These are phyloP conservation scores for Platycheirus rosarum DNA, from an alignment of 2,888 invertebrate genomes.

Conservation along the genomic window DNA sequence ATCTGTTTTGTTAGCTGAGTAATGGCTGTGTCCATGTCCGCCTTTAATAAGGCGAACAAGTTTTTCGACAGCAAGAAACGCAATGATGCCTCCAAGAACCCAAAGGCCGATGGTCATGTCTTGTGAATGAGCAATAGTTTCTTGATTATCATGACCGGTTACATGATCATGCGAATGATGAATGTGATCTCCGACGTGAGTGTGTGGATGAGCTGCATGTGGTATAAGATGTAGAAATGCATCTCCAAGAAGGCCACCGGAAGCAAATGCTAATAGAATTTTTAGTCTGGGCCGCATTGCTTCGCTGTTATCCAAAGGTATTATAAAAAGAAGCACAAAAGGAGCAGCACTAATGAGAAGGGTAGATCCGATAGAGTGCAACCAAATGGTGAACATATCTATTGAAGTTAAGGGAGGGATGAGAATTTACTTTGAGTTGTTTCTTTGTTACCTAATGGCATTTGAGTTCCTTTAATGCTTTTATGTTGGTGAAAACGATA, in stretches of 20 bases:
- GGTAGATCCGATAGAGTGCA: constrained; percentile 94
- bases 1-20: constrained; percentile 75
- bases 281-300: constrained; percentile 94
- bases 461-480: background rate
- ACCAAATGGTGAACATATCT: constrained; percentile 84
- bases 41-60: constrained; percentile 93
- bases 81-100: constrained; percentile 96
- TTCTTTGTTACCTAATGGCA: background rate
- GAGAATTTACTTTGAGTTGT: background rate
- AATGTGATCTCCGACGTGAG: constrained; percentile 79
- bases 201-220: constrained; percentile 88
- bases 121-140: constrained; percentile 82
- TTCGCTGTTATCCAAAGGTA: constrained; percentile 93
- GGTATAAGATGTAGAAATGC: constrained; percentile 99
- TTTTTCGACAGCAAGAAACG: constrained; percentile 97
- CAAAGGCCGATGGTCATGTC: constrained; percentile 97
- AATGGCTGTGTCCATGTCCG: constrained; percentile 90
- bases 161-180: constrained; percentile 77
- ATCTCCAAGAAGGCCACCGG: constrained; percentile 98
- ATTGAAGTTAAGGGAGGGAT: background rate
- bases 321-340: constrained; percentile 94
- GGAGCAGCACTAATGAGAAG: constrained; percentile 97
- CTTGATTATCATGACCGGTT: constrained; percentile 74
- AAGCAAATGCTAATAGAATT: constrained; percentile 95
- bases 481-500: too few relatives aligned